Percentiles rank a stretch among this genome's conserved stretches.
phyloP scores from a whole-genome alignment of 2,113 vertebrate species.

The Rissa tridactyla region DNA sequence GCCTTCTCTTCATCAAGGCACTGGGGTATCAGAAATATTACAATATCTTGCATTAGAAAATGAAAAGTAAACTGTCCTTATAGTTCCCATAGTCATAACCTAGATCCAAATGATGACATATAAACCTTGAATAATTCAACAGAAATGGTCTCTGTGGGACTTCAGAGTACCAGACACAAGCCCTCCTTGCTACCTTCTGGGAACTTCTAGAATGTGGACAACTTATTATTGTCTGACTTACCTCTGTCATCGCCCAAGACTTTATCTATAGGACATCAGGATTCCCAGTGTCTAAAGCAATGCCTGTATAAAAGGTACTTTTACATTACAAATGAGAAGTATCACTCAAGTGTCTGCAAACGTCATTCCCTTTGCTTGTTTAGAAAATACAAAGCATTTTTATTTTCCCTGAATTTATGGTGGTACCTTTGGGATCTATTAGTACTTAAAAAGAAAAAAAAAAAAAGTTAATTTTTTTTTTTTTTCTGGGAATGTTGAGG shows the following conservation, averaged over 20 bases:
- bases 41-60: background rate
- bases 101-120: background rate
- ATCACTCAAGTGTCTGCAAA: background rate
- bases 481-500: background rate
- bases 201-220: background rate
- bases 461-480: too few relatives aligned
- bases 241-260: background rate
- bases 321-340: background rate
- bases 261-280: background rate
- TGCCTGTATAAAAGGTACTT: background rate
- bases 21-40: background rate
- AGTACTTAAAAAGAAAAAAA: background rate
- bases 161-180: background rate
- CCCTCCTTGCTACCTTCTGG: background rate
- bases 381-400: background rate
- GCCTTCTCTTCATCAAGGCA: background rate
- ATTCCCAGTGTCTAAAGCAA: background rate
- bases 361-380: background rate
- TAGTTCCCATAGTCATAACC: background rate
- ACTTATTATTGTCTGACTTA: background rate
- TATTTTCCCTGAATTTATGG: background rate
- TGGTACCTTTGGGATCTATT: background rate
- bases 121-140: background rate
- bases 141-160: background rate
- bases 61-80: background rate